These are phyloP conservation scores for Epiperipatus broadwayi DNA, from an alignment of 2,888 invertebrate species.

Conservation along the genomic window DNA sequence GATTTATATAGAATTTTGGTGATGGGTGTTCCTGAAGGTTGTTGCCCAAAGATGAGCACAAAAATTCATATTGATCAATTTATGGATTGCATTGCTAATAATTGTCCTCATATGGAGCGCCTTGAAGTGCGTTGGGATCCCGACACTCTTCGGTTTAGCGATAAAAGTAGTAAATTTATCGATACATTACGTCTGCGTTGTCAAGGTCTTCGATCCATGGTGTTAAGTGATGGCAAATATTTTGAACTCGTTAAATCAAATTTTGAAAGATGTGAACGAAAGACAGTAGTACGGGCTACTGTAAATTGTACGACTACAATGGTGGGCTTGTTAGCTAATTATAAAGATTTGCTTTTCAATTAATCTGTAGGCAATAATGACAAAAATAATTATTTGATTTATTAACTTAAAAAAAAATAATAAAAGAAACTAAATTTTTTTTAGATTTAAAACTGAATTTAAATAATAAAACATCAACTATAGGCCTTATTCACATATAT, in stretches of 20 bases:
- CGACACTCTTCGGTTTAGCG: slow-evolving; percentile 90
- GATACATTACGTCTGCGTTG: slow-evolving; percentile 90
- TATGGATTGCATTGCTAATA: slow-evolving; percentile 88
- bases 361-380: no score
- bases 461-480: no score
- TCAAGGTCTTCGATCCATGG: slow-evolving; percentile 71
- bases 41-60: slow-evolving; percentile 77
- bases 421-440: no score
- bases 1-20: slow-evolving; percentile 60
- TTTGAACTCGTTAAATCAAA: slow-evolving; percentile 98
- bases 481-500: no score
- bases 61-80: slow-evolving; percentile 69
- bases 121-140: slow-evolving; percentile 96
- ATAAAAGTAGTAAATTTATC: slow-evolving; percentile 98
- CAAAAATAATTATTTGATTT: no score
- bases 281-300: slow-evolving; percentile 85
- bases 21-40: slow-evolving; percentile 88
- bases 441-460: no score
- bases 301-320: slow-evolving; percentile 89
- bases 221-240: slow-evolving; percentile 92
- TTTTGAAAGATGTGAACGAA: slow-evolving; percentile 91
- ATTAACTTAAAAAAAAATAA: no score
- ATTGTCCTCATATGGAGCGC: slow-evolving; percentile 67
- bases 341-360: slow-evolving; percentile 88
- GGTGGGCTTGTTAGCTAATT: slow-evolving; percentile 74